Percentiles rank a stretch among this genome's conserved stretches.
Evolutionary conservation across 2,888 invertebrate genomes (phyloP).

Genomic region (Tipula unca): DNA sequence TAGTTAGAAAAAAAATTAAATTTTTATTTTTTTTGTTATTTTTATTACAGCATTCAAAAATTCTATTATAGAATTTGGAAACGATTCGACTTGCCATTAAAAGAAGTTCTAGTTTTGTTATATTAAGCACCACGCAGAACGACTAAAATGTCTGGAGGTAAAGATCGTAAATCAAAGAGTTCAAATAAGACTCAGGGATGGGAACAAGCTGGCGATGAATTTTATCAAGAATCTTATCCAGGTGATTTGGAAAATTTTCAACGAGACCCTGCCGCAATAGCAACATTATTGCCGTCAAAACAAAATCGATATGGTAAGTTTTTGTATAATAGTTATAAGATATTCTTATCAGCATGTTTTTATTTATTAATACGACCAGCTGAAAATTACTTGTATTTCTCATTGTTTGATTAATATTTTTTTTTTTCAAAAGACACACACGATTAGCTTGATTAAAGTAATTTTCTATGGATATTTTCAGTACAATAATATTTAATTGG

Average conservation of each 20-base stretch:
- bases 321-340: background rate
- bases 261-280: conserved; percentile 64
- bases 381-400: background rate
- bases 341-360: background rate
- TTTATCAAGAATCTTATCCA: conserved; percentile 78
- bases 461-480: background rate
- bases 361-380: background rate
- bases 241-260: conserved; percentile 60
- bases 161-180: conserved; percentile 47
- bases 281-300: conserved; percentile 70
- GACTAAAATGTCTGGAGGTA: conserved; percentile 49
- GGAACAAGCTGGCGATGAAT: conserved; percentile 79
- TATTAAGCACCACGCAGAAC: background rate
- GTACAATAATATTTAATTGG: background rate
- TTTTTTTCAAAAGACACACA: background rate
- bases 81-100: background rate
- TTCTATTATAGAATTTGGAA: background rate
- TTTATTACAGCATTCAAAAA: background rate
- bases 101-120: background rate
- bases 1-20: background rate
- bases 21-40: background rate
- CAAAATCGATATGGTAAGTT: conserved; percentile 60
- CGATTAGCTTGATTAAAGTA: background rate
- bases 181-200: conserved; percentile 55
- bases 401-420: background rate